Evolutionary conservation across 2,113 vertebrate genomes (phyloP).

Genomic region (Neogobius melanostomus): DNA sequence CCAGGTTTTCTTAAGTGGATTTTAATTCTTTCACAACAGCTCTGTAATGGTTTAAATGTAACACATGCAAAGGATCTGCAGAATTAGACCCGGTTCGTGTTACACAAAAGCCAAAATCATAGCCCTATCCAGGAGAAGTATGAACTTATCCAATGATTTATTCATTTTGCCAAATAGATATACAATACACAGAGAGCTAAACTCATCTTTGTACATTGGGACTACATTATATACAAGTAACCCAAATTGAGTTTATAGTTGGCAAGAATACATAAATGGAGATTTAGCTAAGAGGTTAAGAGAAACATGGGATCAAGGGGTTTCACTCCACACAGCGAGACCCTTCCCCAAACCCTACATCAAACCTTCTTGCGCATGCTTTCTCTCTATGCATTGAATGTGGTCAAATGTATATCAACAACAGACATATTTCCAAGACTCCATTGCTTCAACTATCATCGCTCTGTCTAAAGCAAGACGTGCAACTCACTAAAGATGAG

Average conservation of each 20-base stretch:
- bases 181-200: not conserved
- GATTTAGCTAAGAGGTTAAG: too few relatives aligned
- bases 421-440: not conserved
- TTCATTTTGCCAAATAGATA: too few relatives aligned
- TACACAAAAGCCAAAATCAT: not conserved
- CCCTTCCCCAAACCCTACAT: too few relatives aligned
- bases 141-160: not conserved
- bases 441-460: not conserved
- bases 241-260: too few relatives aligned
- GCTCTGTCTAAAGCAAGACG: not conserved
- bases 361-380: too few relatives aligned
- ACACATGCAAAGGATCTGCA: conserved; percentile 9
- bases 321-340: too few relatives aligned
- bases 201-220: not conserved
- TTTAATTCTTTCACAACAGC: conserved; percentile 10
- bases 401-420: not conserved
- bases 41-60: conserved; percentile 3
- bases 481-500: not conserved
- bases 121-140: not conserved
- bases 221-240: too few relatives aligned
- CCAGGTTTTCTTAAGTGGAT: conserved; percentile 10
- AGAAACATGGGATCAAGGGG: too few relatives aligned
- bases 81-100: not conserved
- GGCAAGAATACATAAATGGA: too few relatives aligned
- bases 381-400: not conserved